These are phyloP conservation scores for Cottoperca gobio DNA, from an alignment of 2,797 vertebrate species.

Conservation along the genomic window DNA sequence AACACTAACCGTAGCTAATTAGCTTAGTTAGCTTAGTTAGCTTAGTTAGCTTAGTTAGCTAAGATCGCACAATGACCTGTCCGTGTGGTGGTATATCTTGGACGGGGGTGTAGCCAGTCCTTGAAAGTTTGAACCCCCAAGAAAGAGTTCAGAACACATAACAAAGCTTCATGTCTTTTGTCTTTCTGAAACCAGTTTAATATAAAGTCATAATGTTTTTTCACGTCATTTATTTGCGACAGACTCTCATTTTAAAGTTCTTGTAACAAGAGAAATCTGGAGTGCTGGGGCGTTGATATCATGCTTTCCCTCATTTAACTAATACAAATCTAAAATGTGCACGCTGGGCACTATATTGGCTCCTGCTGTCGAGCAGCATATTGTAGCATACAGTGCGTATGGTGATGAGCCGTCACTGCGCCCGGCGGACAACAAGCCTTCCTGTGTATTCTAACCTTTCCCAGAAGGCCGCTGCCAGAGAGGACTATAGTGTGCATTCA, in stretches of 20 bases:
- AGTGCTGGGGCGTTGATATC: no score
- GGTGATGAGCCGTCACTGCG: slow-evolving; percentile 31
- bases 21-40: no score
- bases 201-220: not conserved
- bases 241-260: not conserved
- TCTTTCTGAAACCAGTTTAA: not conserved
- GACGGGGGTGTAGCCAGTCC: no score
- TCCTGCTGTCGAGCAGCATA: slow-evolving; percentile 24
- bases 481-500: slow-evolving; percentile 62
- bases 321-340: not conserved
- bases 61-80: no score
- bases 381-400: slow-evolving; percentile 13
- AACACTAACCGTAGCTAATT: no score
- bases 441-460: slow-evolving; percentile 60
- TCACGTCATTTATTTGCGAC: no score
- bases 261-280: not conserved
- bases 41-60: no score
- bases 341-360: not conserved
- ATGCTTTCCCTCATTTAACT: not conserved
- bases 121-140: no score
- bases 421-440: slow-evolving; percentile 53
- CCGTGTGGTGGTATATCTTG: no score
- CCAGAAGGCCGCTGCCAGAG: slow-evolving; percentile 49
- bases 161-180: not conserved
- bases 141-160: not conserved